These are phyloP conservation scores for Linyphia triangularis DNA, from an alignment of 2,888 invertebrate species.

Conservation along the genomic window DNA sequence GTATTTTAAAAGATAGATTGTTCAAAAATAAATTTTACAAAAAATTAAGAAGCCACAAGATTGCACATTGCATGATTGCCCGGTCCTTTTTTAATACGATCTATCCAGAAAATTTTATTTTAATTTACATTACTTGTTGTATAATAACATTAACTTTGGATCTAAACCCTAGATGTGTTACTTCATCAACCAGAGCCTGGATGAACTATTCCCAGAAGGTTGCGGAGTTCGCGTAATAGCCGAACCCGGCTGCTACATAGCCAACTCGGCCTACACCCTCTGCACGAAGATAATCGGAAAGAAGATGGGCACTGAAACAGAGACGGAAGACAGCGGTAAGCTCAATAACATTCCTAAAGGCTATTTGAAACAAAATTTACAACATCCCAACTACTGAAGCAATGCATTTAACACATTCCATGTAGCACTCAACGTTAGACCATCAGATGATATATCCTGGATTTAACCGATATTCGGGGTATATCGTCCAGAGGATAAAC, in stretches of 20 bases:
- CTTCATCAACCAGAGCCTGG: constrained; percentile 43
- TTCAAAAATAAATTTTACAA: no score
- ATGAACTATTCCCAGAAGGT: constrained; percentile 60
- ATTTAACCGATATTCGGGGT: no score
- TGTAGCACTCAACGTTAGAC: no score
- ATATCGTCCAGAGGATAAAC: no score
- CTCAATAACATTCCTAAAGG: neutral
- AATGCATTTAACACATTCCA: no score
- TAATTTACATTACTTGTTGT: neutral
- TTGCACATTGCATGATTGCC: no score
- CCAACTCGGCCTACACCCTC: constrained; percentile 47
- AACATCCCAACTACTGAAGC: neutral
- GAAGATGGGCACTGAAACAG: constrained; percentile 20
- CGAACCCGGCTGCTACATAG: constrained; percentile 65
- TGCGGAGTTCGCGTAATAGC: constrained; percentile 51
- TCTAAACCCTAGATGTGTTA: constrained; percentile 60
- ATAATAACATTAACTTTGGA: neutral
- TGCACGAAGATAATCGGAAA: constrained; percentile 57
- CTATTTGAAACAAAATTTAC: neutral
- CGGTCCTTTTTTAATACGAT: neutral
- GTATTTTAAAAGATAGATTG: no score
- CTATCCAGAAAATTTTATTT: neutral
- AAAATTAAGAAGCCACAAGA: no score
- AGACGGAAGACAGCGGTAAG: constrained; percentile 28
- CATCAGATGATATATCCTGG: no score